These are phyloP conservation scores for Arrhamphus sclerolepis DNA, from an alignment of 2,797 vertebrate species.

Conservation along the genomic window DNA sequence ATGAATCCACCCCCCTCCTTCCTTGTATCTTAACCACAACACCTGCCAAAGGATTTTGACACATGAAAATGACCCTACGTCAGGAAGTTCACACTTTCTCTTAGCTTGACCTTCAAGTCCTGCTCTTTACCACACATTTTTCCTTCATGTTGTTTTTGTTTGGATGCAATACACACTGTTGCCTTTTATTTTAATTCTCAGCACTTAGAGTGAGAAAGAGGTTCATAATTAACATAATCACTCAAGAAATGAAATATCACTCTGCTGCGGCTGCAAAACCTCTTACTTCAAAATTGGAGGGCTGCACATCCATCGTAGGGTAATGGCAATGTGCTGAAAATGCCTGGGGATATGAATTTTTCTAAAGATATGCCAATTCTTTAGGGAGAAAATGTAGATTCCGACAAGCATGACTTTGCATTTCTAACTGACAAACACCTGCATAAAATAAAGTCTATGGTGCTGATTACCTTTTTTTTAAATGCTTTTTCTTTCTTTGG, in stretches of 20 bases:
- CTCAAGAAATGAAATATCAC: constrained; percentile 22
- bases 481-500: constrained; percentile 15
- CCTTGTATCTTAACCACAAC: neutral
- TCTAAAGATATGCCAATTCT: constrained; percentile 23
- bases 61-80: constrained; percentile 5
- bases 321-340: constrained; percentile 25
- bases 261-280: constrained; percentile 22
- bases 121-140: neutral
- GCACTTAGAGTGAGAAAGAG: constrained; percentile 5
- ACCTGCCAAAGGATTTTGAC: constrained; percentile 1
- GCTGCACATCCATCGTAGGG: constrained; percentile 4
- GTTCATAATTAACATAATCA: constrained; percentile 30
- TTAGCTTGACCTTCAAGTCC: neutral
- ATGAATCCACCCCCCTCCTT: constrained; percentile 6
- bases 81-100: neutral
- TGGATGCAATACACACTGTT: neutral
- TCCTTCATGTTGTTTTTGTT: constrained; percentile 7
- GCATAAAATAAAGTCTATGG: constrained; percentile 23
- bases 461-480: constrained; percentile 34
- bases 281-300: constrained; percentile 19
- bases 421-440: constrained; percentile 27
- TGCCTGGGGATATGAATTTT: constrained; percentile 25
- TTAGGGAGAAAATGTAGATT: constrained; percentile 29
- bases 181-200: neutral
- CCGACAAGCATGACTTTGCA: constrained; percentile 11